Conservation (phyloP, 2,797 vertebrate species). For the Urocyon cinereoargenteus region DNA sequence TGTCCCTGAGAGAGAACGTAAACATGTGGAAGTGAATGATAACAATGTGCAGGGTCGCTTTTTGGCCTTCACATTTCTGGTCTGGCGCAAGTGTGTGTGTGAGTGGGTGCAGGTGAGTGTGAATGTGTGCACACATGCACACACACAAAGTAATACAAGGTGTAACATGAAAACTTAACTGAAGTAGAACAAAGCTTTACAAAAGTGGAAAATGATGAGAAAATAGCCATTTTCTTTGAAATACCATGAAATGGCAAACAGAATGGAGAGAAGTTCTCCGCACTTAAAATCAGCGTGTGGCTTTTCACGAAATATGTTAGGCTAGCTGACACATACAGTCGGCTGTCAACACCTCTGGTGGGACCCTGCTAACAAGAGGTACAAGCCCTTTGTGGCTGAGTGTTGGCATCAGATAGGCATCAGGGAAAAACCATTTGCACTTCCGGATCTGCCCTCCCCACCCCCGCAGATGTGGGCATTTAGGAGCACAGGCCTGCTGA, state of each 20-base stretch:
- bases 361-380: neutral
- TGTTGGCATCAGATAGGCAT: fast-evolving
- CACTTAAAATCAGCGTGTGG: neutral
- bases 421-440: neutral
- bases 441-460: too few species aligned
- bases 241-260: neutral
- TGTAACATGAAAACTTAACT: neutral
- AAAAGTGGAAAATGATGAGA: neutral
- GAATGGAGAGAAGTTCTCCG: neutral
- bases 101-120: neutral
- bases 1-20: neutral
- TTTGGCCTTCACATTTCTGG: neutral
- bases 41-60: fast-evolving
- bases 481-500: neutral
- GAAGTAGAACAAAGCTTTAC: neutral
- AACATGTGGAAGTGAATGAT: neutral
- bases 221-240: neutral
- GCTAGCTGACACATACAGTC: fast-evolving
- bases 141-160: neutral
- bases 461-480: neutral
- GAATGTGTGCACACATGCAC: too few species aligned
- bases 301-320: neutral
- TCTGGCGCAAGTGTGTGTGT: neutral
- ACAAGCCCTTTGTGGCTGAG: neutral
- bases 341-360: neutral